Evolutionary conservation across 1,140 invertebrate genomes (phyloP), one percentile per base, ranked within the genome.

Genomic region (Bombus confusus): DNA sequence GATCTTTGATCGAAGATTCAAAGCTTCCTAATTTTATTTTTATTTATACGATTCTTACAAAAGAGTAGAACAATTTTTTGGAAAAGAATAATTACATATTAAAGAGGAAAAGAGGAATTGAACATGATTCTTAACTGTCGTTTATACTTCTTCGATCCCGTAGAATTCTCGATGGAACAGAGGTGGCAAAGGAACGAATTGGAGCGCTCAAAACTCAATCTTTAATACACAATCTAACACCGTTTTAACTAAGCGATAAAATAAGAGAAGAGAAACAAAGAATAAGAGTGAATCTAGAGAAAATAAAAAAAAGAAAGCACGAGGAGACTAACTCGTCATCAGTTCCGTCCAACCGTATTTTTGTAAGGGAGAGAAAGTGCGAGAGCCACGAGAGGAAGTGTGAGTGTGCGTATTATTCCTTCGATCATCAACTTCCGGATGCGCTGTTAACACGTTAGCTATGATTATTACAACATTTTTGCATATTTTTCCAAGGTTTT

Each of bases 301-400:
- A 66, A 39, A 15, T 22, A 31, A 13, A 41, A 13, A 31, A 41
- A 64, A 31, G 18, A 64, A 64, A 41, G 80, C 86, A 88, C 86
- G 83, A 86, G 88, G 72, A 86, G 77, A 89, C 39, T 31, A 31
- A 78, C 85, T 87, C 87, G 87, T 88, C 76, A 62, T 92, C 80
- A 69, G 87, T 89, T 94, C 93, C 94, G 93, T 94, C 94, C 94
- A 93, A 90, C 90, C 59, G 90, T 94, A 94, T 94, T 93, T 94
- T 94, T 94, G 71, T 94, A 94, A 93, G 87, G 85, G 59, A 91
- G 89, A 72, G 57, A 76, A 69, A 80, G 43, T 64, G 87, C 74
- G 80, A 66, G 69, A 79, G 78, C 31, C 39, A 83, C 72, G 66
- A 82, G 74, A 77, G 69, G 47, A 12, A 79, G 57, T 82, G 74